phyloP scores from a whole-genome alignment of 1,140 invertebrate genomes.

The Grapholita molesta region DNA sequence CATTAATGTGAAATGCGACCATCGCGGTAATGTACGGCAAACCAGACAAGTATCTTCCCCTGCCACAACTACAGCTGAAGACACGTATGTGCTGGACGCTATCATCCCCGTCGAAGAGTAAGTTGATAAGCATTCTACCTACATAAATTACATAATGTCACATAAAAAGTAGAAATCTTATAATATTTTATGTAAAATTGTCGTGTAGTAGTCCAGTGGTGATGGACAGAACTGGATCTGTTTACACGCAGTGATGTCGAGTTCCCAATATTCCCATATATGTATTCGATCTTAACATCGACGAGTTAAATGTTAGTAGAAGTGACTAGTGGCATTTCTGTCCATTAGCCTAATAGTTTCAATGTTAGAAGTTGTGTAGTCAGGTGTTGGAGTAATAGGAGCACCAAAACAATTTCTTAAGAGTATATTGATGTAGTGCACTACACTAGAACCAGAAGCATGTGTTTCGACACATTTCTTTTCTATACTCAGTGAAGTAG shows the following conservation, averaged over 20 bases:
- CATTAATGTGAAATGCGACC: conserved; percentile 94
- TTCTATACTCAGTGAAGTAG: not conserved
- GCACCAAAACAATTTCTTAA: conserved; percentile 17
- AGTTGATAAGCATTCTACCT: conserved; percentile 67
- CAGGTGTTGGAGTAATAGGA: conserved; percentile 35
- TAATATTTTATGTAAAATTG: not conserved
- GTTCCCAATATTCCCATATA: not conserved
- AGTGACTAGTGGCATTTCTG: not conserved
- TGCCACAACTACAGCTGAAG: conserved; percentile 78
- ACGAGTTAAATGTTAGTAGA: not conserved
- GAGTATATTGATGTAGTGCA: conserved; percentile 26
- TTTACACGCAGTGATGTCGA: too few species aligned
- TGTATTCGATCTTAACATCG: not conserved
- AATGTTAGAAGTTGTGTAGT: not conserved
- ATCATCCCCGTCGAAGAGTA: conserved; percentile 90
- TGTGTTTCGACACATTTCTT: conserved; percentile 25
- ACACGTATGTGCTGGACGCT: conserved; percentile 88
- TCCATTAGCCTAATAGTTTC: not conserved
- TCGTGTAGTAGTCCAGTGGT: not conserved
- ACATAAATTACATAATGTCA: not conserved
- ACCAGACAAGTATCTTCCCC: conserved; percentile 78
- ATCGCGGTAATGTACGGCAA: conserved; percentile 81
- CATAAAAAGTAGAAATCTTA: not conserved
- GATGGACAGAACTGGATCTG: not conserved
- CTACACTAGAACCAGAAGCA: conserved; percentile 20